Percentiles rank a stretch among this genome's conserved stretches.
Evolutionary conservation across 2,113 vertebrate genomes (phyloP).

Genomic region (Semicossyphus pulcher): DNA sequence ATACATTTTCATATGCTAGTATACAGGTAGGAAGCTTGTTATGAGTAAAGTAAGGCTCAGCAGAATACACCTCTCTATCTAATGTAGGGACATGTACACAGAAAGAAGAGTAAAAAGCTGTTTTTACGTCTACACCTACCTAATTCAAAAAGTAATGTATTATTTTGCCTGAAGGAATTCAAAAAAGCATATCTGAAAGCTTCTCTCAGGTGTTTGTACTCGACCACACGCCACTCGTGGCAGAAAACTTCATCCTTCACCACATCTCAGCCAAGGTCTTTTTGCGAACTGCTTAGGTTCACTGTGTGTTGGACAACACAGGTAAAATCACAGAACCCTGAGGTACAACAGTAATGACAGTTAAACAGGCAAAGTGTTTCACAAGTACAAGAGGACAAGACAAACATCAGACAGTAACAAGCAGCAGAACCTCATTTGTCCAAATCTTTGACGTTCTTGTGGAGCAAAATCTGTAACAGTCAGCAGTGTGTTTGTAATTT

Average conservation of each 20-base stretch:
- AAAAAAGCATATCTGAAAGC: not conserved
- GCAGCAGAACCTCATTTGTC: conserved; percentile 39
- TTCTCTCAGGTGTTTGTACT: conserved; percentile 22
- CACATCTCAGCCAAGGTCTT: conserved; percentile 58
- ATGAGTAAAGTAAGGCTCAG: not conserved
- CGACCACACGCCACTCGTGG: conserved; percentile 15
- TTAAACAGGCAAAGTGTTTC: conserved; percentile 1
- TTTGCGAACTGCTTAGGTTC: conserved; percentile 22
- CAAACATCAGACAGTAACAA: conserved; percentile 4
- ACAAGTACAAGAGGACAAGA: not conserved
- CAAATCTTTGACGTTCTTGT: conserved; percentile 4
- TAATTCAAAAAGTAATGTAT: not conserved
- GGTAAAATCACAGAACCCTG: conserved; percentile 53
- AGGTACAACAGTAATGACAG: conserved; percentile 17
- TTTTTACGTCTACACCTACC: no score
- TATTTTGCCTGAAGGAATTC: not conserved
- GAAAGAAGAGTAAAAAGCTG: no score
- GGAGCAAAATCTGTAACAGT: not conserved
- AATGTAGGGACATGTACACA: no score
- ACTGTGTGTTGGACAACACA: conserved; percentile 57
- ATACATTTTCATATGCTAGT: conserved; percentile 39
- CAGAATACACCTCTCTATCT: not conserved
- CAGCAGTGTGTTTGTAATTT: not conserved
- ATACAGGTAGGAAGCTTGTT: conserved; percentile 17
- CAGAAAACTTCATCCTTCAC: conserved; percentile 49